Evolutionary conservation across 2,888 invertebrate species (phyloP), one percentile per base, ranked within the genome.

Genomic region (Tinea semifulvella): DNA sequence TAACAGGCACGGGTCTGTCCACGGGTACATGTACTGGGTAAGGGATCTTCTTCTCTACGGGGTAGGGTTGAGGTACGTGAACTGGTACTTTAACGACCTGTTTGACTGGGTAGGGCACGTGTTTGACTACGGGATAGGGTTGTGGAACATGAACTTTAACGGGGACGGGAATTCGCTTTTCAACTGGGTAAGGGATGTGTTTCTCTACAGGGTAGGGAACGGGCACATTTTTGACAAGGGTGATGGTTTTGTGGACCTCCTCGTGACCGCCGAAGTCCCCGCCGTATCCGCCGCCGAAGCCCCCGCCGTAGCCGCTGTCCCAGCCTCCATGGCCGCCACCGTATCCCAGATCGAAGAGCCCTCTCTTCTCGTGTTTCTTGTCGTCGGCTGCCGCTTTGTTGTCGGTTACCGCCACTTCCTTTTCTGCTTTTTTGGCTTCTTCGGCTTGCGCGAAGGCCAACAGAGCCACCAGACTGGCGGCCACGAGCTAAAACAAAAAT

Each of bases 321-420:
- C 51, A 49, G 27, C 49, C 52, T 17, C 52, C 50, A 16, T 51
- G 49, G 22, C 53, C 53, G 50, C 79, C 82, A 48, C 84, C 83
- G 48, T 84, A 76, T 52, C 84, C 84, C 50, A 65, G 63, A 46
- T 82, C 75, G 56, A 84, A 83, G 46, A 91, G 72, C 46, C 91
- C 91, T 57, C 91, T 85, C 65, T 91, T 91, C 53, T 90, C 89
- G 63, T 89, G 88, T 54, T 89, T 88, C 61, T 90, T 90, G 50
- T 88, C 88, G 44, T 69, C 81, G 46, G 70, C 65, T 42, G 65
- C 70, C 49, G 83, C 80, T 60, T 83, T 80, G 60, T 75, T 73
- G 58, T 84, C 84, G 65, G 72, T 68, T 68, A 73, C 80, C 68
- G 80, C 81, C 76, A 79, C 79, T 77, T 81, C 81, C 55, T 74